Evolutionary conservation across 2,797 vertebrate species (phyloP).

Genomic region (Phylloscopus collybita): DNA sequence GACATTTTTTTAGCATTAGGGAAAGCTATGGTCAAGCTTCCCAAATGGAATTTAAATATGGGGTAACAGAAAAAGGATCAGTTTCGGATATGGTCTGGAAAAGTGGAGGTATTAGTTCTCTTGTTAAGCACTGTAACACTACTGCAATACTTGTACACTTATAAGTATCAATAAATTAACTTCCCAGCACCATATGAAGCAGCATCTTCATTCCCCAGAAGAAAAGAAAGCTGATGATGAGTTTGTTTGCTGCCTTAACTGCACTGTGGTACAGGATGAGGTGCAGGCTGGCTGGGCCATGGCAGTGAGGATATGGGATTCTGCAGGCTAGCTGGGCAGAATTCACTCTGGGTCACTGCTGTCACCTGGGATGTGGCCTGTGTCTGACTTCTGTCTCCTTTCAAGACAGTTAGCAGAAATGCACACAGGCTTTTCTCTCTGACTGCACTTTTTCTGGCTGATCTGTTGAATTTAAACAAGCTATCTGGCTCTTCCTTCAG

Average conservation of each 20-base stretch:
- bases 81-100: fast-evolving
- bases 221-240: neutral
- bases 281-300: neutral
- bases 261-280: fast-evolving
- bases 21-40: neutral
- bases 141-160: neutral
- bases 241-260: neutral
- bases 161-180: neutral
- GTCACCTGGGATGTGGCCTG: neutral
- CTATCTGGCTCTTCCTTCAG: neutral
- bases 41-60: neutral
- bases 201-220: neutral
- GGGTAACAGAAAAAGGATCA: neutral
- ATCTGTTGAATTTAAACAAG: constrained; percentile 10
- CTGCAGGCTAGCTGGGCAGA: neutral
- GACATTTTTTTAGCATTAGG: neutral
- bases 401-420: neutral
- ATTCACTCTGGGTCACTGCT: neutral
- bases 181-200: neutral
- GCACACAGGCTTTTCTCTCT: neutral
- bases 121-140: neutral
- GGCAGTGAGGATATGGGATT: neutral
- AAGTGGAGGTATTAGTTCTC: neutral
- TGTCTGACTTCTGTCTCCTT: neutral
- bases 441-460: neutral